Base-by-base conservation (phyloP, 1,140 invertebrate genomes). In the Galendromus occidentalis region DNA sequence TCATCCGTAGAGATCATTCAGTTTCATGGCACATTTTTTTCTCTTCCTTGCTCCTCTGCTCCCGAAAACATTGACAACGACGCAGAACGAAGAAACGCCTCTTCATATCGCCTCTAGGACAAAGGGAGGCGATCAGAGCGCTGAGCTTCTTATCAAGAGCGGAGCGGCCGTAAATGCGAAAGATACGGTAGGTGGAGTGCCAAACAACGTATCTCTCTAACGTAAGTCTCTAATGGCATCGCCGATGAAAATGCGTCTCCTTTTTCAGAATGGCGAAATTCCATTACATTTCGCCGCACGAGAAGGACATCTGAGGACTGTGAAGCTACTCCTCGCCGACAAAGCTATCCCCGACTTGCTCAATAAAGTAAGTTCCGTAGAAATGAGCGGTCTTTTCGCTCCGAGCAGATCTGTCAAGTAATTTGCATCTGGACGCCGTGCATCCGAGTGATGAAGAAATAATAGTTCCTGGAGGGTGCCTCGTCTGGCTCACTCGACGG, bases 131-230 rank as follows among this genome's bases (percentile, higher is more conserved):
- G 91, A 96, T 72, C 85, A 90, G 75, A 98, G 93, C 78, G 93
- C 91, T 9, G 81, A 96, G 67, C 96, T 98, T 91, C 76, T 98
- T 67, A 76, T 98, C 2, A 98, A 98, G 77, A 94, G 90, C 14
- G 95, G 95, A 4, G 94, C 94, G 9, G 86, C 91, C 68, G 87
- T 94, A 0, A 98, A 99, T 78, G 81, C 80, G 1, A 72, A 71
- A 17, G 75, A 77, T 69, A 75, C 79, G 73, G 72, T 72, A 63
- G 6, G 25, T 29, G 14, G 64, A 41, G 18, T 65, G 1, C 22
- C 20, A 2, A 65, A 7, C 51, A 2, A 2, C 17, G 29, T 65
- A 28, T 65, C 14, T 28, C 28, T 66, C 7, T 7, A 59, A 59
- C 17, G 51, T 5, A n/a, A 17, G n/a, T 44, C 18, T 18, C 20